Base-by-base conservation (phyloP, 2,113 vertebrate genomes). In the Hylia prasina region DNA sequence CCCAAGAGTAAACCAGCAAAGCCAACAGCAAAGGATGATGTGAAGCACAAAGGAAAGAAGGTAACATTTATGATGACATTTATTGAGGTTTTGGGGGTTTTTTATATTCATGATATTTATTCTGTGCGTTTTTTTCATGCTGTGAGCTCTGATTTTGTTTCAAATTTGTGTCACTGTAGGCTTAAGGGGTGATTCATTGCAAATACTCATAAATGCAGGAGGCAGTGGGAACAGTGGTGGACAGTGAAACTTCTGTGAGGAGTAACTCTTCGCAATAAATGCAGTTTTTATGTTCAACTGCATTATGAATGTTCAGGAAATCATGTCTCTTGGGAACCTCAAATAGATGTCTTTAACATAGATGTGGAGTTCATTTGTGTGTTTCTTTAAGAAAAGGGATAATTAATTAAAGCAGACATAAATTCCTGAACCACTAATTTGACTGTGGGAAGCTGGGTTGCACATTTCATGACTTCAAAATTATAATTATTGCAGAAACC, bases 1-100 rank as follows among this genome's bases (percentile, higher is more conserved):
- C 87, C 83, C 83, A 63, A 98, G 98, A 93, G 76, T 44, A 91
- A 98, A 72, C 80, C 96, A 30, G 70, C 6, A 64, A 97, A 98
- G 70, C 92, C 97, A 91, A 33, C 65, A 45, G 57, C 30, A 31
- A 96, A 96, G 50, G 93, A 89, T n/a, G 82, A 47, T 0, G 6
- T 7, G 40, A 95, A 95, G 31, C 78, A 79, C 33, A 77, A 95
- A 63, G 96, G 93, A 58, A 44, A 75, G 61, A 96, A 98, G 97
- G 98, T 98, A 97, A 96, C 4, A 17, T 65, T 81, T 73, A 8
- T 45, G 9, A 45, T 81, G 39, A 11, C 7, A 11, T 39, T 53
- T 82, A 51, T 2, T 53, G 39, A 51, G 28, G 8, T 7, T 0
- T 10, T 16, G n/a, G n/a, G n/a, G n/a, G 15, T 40, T 22, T 72